Evolutionary conservation across 2,888 invertebrate genomes (phyloP).

Genomic region (Acleris emargana): DNA sequence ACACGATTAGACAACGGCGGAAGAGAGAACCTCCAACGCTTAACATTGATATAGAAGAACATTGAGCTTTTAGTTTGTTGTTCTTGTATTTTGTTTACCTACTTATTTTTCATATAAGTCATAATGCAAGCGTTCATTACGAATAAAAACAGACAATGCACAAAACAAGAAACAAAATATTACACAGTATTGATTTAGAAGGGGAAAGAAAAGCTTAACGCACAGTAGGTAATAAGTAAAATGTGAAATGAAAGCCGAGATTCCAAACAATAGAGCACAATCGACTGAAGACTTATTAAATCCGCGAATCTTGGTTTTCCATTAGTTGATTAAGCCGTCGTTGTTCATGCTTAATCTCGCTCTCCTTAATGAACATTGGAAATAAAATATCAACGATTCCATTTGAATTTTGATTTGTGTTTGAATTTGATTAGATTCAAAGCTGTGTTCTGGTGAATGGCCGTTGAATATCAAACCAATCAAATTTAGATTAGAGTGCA

Average conservation of each 20-base stretch:
- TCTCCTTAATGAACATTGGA: slow-evolving; percentile 30
- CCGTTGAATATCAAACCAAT: slow-evolving; percentile 10
- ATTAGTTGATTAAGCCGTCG: slow-evolving; percentile 44
- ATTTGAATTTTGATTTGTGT: slow-evolving; percentile 19
- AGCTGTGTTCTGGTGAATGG: neutral
- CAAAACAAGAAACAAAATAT: slow-evolving; percentile 2
- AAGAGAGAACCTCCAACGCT: neutral
- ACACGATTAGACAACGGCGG: slow-evolving; percentile 13
- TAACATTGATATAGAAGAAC: neutral
- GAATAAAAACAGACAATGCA: neutral
- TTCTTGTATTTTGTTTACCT: too few relatives aligned
- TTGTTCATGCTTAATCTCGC: slow-evolving; percentile 33
- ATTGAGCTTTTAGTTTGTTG: neutral
- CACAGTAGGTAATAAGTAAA: slow-evolving; percentile 41
- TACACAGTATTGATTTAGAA: slow-evolving; percentile 29
- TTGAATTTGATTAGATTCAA: slow-evolving; percentile 1
- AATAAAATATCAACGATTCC: slow-evolving; percentile 24
- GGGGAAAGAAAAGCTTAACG: slow-evolving; percentile 21
- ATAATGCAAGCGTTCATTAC: neutral
- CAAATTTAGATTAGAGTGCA: too few relatives aligned
- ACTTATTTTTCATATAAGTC: too few relatives aligned
- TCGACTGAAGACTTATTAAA: slow-evolving; percentile 54
- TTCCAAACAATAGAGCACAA: slow-evolving; percentile 53
- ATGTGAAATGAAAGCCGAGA: slow-evolving; percentile 53
- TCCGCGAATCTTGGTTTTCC: slow-evolving; percentile 48